Conservation (phyloP, 2,888 invertebrate species). For the Drosophila subsilvestris region DNA sequence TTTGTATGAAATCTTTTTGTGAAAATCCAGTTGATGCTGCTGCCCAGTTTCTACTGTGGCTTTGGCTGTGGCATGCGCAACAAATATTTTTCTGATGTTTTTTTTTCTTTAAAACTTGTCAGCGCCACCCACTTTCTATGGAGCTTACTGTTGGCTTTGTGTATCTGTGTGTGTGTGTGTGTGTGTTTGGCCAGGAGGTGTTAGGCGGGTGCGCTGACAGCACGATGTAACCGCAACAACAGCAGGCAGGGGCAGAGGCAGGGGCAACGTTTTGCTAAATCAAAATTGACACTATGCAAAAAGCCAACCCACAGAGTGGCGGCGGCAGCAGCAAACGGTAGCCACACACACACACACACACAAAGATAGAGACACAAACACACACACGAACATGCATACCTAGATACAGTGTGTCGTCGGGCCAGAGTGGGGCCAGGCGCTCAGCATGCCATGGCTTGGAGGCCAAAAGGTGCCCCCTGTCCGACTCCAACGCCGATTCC, state of each 20-base stretch:
- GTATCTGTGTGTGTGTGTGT: constrained; percentile 12
- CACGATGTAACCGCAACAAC: constrained; percentile 27
- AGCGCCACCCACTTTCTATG: constrained; percentile 74
- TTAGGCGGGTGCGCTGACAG: constrained; percentile 66
- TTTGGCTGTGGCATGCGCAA: constrained; percentile 24
- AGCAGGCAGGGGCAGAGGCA: constrained; percentile 38
- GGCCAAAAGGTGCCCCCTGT: constrained; percentile 71
- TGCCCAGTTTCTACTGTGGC: constrained; percentile 58
- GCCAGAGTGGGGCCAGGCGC: constrained; percentile 72
- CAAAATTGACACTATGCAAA: constrained; percentile 78
- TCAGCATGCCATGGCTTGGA: constrained; percentile 71
- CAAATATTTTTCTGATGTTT: constrained; percentile 51
- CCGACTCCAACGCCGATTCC: constrained; percentile 19
- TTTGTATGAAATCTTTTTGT: constrained; percentile 45
- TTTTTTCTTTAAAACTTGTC: constrained; percentile 60
- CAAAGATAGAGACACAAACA: constrained; percentile 8
- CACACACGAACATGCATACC: no score
- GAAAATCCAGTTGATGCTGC: constrained; percentile 59
- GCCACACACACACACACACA: constrained; percentile 45
- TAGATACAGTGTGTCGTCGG: constrained; percentile 48
- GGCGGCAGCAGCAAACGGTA: constrained; percentile 65
- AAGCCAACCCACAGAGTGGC: constrained; percentile 70
- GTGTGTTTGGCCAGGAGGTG: constrained; percentile 53
- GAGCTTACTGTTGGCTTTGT: constrained; percentile 21
- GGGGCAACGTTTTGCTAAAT: constrained; percentile 71